phyloP scores from a whole-genome alignment of 2,113 vertebrate species.

The Bujurquina vittata region DNA sequence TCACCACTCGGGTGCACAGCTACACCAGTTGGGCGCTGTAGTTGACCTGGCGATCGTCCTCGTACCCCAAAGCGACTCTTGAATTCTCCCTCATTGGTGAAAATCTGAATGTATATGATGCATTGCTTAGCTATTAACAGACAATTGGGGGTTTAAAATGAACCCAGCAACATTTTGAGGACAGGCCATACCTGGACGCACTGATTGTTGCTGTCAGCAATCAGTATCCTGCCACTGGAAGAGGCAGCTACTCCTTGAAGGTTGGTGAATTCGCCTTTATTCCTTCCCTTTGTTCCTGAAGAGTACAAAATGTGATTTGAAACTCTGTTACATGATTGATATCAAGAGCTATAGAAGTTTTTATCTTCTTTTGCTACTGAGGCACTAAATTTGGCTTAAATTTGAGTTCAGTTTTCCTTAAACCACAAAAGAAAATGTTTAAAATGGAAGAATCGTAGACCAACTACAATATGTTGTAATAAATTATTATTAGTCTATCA shows the following conservation, averaged over 20 bases:
- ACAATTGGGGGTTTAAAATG: accelerated
- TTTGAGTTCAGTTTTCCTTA: neutral
- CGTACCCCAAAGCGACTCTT: slow-evolving; percentile 94
- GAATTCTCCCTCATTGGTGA: slow-evolving; percentile 96
- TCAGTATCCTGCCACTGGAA: slow-evolving; percentile 88
- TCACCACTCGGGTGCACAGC: slow-evolving; percentile 96
- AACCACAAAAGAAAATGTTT: neutral
- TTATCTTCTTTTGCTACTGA: neutral
- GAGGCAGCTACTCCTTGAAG: slow-evolving; percentile 96
- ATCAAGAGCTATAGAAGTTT: neutral
- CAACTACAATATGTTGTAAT: neutral
- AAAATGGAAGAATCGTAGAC: accelerated
- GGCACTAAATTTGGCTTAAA: neutral
- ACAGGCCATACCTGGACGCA: slow-evolving; percentile 91
- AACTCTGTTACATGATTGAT: neutral
- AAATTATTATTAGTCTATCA: neutral
- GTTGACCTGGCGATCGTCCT: slow-evolving; percentile 92
- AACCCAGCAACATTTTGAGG: neutral
- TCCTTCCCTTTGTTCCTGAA: slow-evolving; percentile 95
- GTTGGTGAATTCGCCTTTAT: slow-evolving; percentile 99
- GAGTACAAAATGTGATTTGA: neutral
- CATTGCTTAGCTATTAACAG: neutral
- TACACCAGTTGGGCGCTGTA: slow-evolving; percentile 95
- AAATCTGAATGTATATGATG: slow-evolving; percentile 80
- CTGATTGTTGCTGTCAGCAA: slow-evolving; percentile 99